Conservation (phyloP, 2,797 vertebrate species). For the Sternotherus odoratus region DNA sequence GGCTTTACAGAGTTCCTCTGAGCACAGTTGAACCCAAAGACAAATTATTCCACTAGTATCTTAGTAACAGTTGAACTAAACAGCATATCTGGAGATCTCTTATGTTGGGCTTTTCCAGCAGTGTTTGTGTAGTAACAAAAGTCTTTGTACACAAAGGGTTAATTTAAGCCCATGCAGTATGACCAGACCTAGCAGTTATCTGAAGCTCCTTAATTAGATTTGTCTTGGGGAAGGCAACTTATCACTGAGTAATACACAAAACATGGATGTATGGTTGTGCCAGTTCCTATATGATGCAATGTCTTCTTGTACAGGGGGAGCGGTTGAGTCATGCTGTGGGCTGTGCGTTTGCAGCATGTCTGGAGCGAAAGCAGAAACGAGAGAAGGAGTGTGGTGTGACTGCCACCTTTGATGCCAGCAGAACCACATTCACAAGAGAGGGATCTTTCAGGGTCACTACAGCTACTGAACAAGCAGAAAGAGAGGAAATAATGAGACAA, state of each 20-base stretch:
- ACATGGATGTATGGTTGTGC: slow-evolving; percentile 4
- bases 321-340: slow-evolving; percentile 97
- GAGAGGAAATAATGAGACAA: slow-evolving; percentile 97
- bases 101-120: background rate
- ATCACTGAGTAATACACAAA: background rate
- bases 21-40: background rate
- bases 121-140: background rate
- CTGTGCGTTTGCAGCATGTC: slow-evolving; percentile 96
- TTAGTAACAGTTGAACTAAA: background rate
- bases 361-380: slow-evolving; percentile 97
- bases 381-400: slow-evolving; percentile 99
- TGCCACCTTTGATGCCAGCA: slow-evolving; percentile 97
- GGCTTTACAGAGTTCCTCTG: background rate
- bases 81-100: background rate
- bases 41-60: background rate
- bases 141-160: background rate
- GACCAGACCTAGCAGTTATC: background rate
- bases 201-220: slow-evolving; percentile 14
- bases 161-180: background rate
- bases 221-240: slow-evolving; percentile 13
- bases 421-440: slow-evolving; percentile 98
- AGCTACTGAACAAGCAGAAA: slow-evolving; percentile 96
- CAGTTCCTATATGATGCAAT: slow-evolving; percentile 32
- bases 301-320: slow-evolving; percentile 88
- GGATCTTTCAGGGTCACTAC: slow-evolving; percentile 97